Evolutionary conservation across 2,888 invertebrate genomes (phyloP).

Genomic region (Notocelia uddmanniana): DNA sequence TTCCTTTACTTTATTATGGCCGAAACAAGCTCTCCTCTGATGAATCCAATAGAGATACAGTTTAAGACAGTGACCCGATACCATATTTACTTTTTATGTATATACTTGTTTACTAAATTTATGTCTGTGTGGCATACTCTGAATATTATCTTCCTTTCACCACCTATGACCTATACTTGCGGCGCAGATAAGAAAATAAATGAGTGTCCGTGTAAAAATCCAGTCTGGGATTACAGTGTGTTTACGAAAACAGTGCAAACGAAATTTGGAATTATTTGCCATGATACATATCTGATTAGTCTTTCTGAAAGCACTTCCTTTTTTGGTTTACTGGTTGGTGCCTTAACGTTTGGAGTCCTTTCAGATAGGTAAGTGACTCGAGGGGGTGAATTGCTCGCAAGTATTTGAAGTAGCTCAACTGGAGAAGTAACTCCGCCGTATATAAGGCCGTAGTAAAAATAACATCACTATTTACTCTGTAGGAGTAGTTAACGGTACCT

Average conservation of each 20-base stretch:
- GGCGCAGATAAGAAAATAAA: conserved; percentile 38
- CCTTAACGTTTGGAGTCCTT: conserved; percentile 67
- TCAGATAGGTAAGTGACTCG: conserved; percentile 62
- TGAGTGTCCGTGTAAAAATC: conserved; percentile 66
- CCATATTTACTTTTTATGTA: conserved; percentile 64
- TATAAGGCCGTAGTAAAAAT: too few relatives aligned
- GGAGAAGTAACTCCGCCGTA: too few relatives aligned
- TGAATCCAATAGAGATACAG: conserved; percentile 68
- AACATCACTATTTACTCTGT: too few relatives aligned
- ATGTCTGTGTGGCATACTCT: conserved; percentile 72
- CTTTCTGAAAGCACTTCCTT: conserved; percentile 69
- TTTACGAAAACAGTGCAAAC: conserved; percentile 70
- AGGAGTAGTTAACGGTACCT: too few relatives aligned
- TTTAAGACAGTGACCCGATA: conserved; percentile 62
- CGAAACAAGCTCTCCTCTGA: too few relatives aligned
- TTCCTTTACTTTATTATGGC: neutral
- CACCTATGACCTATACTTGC: conserved; percentile 68
- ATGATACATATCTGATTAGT: conserved; percentile 64
- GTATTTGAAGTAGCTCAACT: conserved; percentile 38
- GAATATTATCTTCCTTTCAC: conserved; percentile 68
- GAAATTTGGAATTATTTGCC: conserved; percentile 66
- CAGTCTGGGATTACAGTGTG: conserved; percentile 64
- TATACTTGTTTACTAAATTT: conserved; percentile 64
- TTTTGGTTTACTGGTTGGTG: conserved; percentile 68
- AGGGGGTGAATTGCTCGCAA: conserved; percentile 14